A percentile compares a stretch with the other conserved stretches of the same genome.
These are phyloP conservation scores for Limnodromus scolopaceus DNA, from an alignment of 2,797 vertebrate genomes.

Conservation along the genomic window DNA sequence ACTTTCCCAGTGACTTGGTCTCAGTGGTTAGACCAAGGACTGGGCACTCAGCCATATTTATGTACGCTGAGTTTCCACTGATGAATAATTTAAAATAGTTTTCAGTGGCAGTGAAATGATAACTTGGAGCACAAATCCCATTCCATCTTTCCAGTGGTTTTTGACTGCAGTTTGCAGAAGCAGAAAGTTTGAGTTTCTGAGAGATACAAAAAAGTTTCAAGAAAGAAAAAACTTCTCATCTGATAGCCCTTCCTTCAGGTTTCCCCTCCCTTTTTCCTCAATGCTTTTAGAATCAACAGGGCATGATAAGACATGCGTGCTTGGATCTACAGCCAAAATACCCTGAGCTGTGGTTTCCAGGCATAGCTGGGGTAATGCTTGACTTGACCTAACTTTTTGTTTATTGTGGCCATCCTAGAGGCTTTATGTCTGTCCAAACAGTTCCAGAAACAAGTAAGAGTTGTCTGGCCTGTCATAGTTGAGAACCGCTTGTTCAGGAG, in stretches of 20 bases:
- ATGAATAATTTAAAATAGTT: slow-evolving; percentile 58
- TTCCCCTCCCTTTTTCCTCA: not conserved
- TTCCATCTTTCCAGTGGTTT: slow-evolving; percentile 32
- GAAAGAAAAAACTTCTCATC: not conserved
- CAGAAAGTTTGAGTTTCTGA: not conserved
- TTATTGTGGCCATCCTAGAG: not conserved
- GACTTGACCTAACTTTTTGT: not conserved
- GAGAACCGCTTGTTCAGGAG: not conserved
- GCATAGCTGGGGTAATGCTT: not conserved
- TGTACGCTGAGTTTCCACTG: not conserved
- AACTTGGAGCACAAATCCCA: slow-evolving; percentile 29
- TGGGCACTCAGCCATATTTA: slow-evolving; percentile 56
- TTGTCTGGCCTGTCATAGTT: rapidly evolving
- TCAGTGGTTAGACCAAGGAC: slow-evolving; percentile 45
- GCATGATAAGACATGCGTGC: not conserved
- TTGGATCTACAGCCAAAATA: not conserved
- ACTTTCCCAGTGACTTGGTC: slow-evolving; percentile 50
- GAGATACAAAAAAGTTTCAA: not conserved
- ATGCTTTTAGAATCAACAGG: not conserved
- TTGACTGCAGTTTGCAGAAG: not conserved
- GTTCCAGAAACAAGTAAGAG: not conserved
- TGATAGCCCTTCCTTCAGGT: not conserved
- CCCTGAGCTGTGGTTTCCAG: not conserved
- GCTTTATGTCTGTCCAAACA: not conserved
- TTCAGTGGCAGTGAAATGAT: slow-evolving; percentile 59